Conservation (phyloP, 2,888 invertebrate species). For the Trissoscelio sp. region DNA sequence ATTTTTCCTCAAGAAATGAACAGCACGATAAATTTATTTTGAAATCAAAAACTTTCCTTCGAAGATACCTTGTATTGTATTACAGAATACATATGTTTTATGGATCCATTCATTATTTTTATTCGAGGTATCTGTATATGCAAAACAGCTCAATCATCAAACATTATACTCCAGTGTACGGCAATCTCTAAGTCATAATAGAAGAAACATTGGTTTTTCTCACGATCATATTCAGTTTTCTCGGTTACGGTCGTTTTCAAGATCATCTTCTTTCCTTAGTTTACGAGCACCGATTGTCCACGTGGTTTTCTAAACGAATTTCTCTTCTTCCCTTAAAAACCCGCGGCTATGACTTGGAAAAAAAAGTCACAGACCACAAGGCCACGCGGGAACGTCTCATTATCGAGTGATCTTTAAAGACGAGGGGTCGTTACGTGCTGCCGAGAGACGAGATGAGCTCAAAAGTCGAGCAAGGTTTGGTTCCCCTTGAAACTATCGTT, state of each 20-base stretch:
- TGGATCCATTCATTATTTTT: slow-evolving; percentile 12
- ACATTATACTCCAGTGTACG: slow-evolving; percentile 7
- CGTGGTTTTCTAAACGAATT: slow-evolving; percentile 53
- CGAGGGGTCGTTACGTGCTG: slow-evolving; percentile 8
- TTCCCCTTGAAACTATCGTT: slow-evolving; percentile 57
- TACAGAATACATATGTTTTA: slow-evolving; percentile 3
- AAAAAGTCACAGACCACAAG: slow-evolving; percentile 43
- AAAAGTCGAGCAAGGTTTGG: slow-evolving; percentile 57
- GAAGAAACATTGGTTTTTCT: too few relatives aligned
- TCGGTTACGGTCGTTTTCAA: too few relatives aligned
- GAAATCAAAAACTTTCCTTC: neutral
- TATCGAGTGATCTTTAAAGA: slow-evolving; percentile 30
- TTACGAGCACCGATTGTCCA: slow-evolving; percentile 45
- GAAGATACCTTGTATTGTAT: neutral
- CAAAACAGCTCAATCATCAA: neutral
- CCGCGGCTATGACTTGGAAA: neutral
- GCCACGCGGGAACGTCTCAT: slow-evolving; percentile 32
- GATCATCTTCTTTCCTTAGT: too few relatives aligned
- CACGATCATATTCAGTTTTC: too few relatives aligned
- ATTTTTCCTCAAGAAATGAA: too few relatives aligned
- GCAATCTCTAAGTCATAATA: too few relatives aligned
- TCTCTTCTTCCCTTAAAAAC: slow-evolving; percentile 28
- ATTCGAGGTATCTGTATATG: neutral
- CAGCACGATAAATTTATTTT: too few relatives aligned
- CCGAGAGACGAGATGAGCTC: slow-evolving; percentile 30